Base-by-base conservation (phyloP, 2,888 invertebrate genomes). In the Campoletis raptor region DNA sequence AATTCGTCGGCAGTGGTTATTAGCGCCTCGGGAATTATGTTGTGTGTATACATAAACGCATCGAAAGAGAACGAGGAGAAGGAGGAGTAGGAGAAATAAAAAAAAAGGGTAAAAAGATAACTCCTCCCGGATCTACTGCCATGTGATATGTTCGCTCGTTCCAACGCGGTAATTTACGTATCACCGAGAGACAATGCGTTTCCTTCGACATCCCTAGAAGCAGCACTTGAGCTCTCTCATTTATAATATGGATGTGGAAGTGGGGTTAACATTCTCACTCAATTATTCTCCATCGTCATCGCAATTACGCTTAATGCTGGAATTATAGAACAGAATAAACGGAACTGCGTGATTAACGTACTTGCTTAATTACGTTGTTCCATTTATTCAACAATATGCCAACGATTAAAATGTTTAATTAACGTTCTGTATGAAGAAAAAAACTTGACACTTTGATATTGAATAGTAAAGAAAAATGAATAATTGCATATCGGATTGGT, bases 171-270 rank as follows among this genome's bases (percentile, higher is more conserved):
- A 85, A 85, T 87, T 85, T 79, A 82, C 85, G 69, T 85, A 76
- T 57, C 82, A 80, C 48, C 37, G 74, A 67, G 79, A 84, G 74
- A 86, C 86, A 86, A 84, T 84, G 84, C 84, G 40, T 69, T 84
- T 79, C n/a, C 77, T 69, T 45, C 52, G 74, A 82, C 81, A 54
- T 57, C 73, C 66, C 52, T 12, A 61, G 69, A 76, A 54, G 42
- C 66, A 70, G 79, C 70, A 45, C 61, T 61, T 21, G 42, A 24
- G 42, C 21, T 42, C 72, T n/a, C 70, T 70, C 78, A 64, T 69
- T 87, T 72, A 67, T 67, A 30, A 74, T 74, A 81, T 81, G 70
- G 15, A 54, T 64, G 57, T 30, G 40, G 24, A 6, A 45, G 76
- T 52, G 57, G 54, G 54, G 67, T 72, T 64, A 61, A 82, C 74